Evolutionary conservation across 2,888 invertebrate genomes (phyloP), one percentile per base, ranked within the genome.

Genomic region (Euspilapteryx auroguttella): DNA sequence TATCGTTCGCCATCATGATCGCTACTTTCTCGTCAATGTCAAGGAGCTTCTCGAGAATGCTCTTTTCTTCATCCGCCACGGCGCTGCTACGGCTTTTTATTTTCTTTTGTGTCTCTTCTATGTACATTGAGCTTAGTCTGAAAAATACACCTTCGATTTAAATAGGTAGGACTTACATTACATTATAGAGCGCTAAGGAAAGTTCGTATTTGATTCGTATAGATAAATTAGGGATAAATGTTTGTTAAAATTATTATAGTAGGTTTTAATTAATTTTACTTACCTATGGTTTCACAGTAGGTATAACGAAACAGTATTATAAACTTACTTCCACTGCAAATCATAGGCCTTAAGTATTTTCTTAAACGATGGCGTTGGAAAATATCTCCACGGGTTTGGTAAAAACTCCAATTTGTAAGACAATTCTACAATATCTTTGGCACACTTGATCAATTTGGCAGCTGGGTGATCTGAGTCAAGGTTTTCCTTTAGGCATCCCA

Each of bases 1-100:
- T 81, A 48, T 87, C 87, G 38, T 81, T 73, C 1, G 82, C 82
- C 81, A 86, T 85, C 38, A 82, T 76, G 14, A 79, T 45, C 1
- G 86, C 87, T 7, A 83, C 75, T 42, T 66, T 69, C 32, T 79
- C 76, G 42, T 85, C 81, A 12, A 81, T 69, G 5, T 68, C 69
- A n/a, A 83, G 49, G 14, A 87, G 47, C 40, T 80, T 81, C 48
- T 86, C 82, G 32, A 87, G 56, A 12, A 87, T 69, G 45, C 86
- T 85, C 33, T 73, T 64, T n/a, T 75, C 66, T 37, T 75, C 58
- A 10, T 73, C 62, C 13, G 66, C 54, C n/a, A 73, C 45, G 8
- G 57, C 53, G 15, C 55, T 35, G 1, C 41, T 49, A 36, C 64
- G 50, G 29, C 52, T 47, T 2, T 42, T 37, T 28, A 68, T 57